A percentile compares a stretch with the other conserved stretches of the same genome.
Evolutionary conservation across 2,888 invertebrate genomes (phyloP).

Genomic region (Pasiphila rectangulata): DNA sequence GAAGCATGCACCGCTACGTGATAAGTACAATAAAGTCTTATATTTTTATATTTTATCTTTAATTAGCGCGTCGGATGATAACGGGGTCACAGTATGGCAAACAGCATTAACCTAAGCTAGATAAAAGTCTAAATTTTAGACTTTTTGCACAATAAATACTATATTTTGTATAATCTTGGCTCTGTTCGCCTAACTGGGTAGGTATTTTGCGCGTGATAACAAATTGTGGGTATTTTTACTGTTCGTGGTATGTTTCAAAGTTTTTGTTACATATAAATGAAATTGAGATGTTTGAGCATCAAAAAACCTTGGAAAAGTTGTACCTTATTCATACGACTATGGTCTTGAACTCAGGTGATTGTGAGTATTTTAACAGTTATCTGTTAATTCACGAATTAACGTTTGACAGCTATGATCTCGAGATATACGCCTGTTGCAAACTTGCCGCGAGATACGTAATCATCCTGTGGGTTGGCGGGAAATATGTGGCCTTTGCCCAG

Average conservation of each 20-base stretch:
- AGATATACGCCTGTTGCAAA: no score
- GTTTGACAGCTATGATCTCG: no score
- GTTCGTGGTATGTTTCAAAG: background rate
- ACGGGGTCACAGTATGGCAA: conserved; percentile 32
- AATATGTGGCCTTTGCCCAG: no score
- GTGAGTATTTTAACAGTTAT: no score
- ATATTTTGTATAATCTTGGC: conserved; percentile 33
- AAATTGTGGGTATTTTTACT: conserved; percentile 1
- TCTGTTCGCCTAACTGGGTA: conserved; percentile 33
- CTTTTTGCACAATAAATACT: conserved; percentile 40
- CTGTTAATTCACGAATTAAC: no score
- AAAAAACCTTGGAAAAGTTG: no score
- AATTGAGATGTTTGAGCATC: no score
- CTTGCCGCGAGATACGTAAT: no score
- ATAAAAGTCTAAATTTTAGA: conserved; percentile 56
- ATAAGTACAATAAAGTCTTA: conserved; percentile 9
- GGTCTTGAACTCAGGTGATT: no score
- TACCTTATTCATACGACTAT: no score
- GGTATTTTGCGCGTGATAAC: conserved; percentile 15
- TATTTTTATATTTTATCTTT: conserved; percentile 23
- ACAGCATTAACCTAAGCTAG: conserved; percentile 41
- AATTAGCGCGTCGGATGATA: conserved; percentile 36
- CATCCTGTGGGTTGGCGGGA: no score
- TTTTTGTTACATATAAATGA: no score
- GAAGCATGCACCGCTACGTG: background rate